Conservation (phyloP, 2,113 vertebrate species). For the Struthio camelus region DNA sequence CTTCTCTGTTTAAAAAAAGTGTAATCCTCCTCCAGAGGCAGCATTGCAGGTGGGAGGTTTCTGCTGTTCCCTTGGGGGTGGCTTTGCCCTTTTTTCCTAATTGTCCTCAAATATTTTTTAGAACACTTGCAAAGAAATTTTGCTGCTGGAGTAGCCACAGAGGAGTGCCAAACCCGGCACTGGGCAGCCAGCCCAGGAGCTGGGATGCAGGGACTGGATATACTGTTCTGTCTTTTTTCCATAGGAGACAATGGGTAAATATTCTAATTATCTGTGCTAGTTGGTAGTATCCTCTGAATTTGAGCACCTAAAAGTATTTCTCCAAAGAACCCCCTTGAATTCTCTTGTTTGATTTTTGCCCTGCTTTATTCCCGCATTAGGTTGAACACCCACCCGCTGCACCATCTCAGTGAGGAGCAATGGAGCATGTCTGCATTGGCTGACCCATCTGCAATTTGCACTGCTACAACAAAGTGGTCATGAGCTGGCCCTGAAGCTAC, state of each 20-base stretch:
- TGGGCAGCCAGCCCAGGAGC: background rate
- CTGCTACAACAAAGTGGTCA: rapidly evolving
- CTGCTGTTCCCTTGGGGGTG: too few relatives aligned
- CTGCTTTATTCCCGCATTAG: rapidly evolving
- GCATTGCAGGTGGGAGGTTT: background rate
- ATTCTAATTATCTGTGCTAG: background rate
- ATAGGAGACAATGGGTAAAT: background rate
- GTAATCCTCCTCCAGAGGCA: background rate
- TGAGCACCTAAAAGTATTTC: background rate
- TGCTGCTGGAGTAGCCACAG: background rate
- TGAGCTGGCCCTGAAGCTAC: background rate
- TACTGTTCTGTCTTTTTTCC: background rate
- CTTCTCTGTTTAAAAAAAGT: background rate
- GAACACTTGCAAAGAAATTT: background rate
- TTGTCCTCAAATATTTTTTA: background rate
- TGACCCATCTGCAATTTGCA: background rate
- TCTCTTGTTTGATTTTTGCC: background rate
- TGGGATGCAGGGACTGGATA: background rate
- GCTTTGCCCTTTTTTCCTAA: background rate
- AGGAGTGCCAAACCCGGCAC: background rate
- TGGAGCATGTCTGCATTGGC: background rate
- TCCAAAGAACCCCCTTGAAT: background rate
- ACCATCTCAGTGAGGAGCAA: rapidly evolving
- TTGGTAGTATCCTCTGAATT: background rate
- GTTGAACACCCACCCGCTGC: background rate